Evolutionary conservation across 2,888 invertebrate species (phyloP), one percentile per base, ranked within the genome.

Genomic region (Hipparchia semele): DNA sequence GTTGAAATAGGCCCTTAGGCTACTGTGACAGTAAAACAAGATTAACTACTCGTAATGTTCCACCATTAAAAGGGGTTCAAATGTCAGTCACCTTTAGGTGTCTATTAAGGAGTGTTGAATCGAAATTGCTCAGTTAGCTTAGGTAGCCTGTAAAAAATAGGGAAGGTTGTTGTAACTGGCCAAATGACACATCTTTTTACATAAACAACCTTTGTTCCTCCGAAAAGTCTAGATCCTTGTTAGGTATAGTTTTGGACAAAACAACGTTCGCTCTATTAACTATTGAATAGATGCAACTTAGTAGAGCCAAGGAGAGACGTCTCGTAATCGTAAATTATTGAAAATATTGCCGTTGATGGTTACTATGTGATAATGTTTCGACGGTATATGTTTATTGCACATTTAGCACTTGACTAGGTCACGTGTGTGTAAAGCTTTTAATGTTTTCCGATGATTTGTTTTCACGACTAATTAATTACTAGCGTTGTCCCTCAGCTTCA

Each of bases 281-380:
- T 80, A 81, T 83, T 82, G 84, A 86, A 86, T 86, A 82, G 79
- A 77, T 84, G 83, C 85, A 86, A 84, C 85, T 82, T 78, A 85
- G 85, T 84, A 76, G 70, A 73, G 70, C 77, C 90, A 87, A 89
- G 90, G 89, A 83, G 86, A 79, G 62, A 69, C 73, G 59, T 75
- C 75, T 78, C 76, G 77, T 81, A 81, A 82, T 80, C 82, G 81
- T 88, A 87, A 87, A 89, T 87, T 86, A 86, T 83, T 86, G 83
- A 82, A 84, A 82, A 80, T 84, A 86, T 84, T 84, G 83, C 80
- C 81, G 81, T 84, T 84, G 82, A 80, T 81, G 81, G 82, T 85
- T 85, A 85, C 82, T 82, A 84, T 76, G 83, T 84, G 86, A 81
- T 86, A 86, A 86, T 85, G 83, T 83, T 81, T 83, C 76, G 78